Base-by-base conservation (phyloP, 92 coral and sea anemone species). In the Palythoa caribaeorum region DNA sequence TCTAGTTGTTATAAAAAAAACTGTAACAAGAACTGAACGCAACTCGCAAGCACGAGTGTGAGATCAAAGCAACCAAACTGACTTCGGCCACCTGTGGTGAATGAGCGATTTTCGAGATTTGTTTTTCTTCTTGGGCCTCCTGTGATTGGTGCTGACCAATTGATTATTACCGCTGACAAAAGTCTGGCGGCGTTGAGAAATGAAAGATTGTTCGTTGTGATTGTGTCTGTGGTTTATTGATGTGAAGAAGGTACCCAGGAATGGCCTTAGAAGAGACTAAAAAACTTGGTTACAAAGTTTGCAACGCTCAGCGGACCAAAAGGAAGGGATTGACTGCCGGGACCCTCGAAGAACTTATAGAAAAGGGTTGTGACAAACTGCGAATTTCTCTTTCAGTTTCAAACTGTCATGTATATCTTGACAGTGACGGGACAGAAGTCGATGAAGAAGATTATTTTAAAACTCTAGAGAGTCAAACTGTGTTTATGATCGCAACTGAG, bases 351-450 rank as follows among this genome's bases (percentile, higher is more conserved):
- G 98, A 93, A 78, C 92, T 96, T 38, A 93, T 80, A 62, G 90
- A 87, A 53, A 95, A 76, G 65, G 96, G 93, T 5, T 50, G 94
- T 17, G 83, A 80, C 15, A 86, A 89, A 68, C 87, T 95, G 9
- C 94, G 90, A 13, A 60, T 83, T 39, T 10, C 19, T 39, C 35
- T 53, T 57, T 62, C 85, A 16, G 63, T 53, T 57, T 62, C 85
- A 16, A 71, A 77, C 77, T 93, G 94, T 72, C 96, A 96, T 54
- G 98, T 95, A 17, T 96, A 95, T 79, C 87, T 96, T 38, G 98
- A 96, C 17, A 36, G 78, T 35, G 99, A 96, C 85, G 99, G 99
- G 12, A 96, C 99, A 0, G 99, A 96, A 75, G 91, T 96, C 1
- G 99, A 94, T 9, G 91, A 91, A 47, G 96, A 96, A 9, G 99